These are phyloP conservation scores for Prunella strophiata DNA, from an alignment of 2,797 vertebrate genomes.

Conservation along the genomic window DNA sequence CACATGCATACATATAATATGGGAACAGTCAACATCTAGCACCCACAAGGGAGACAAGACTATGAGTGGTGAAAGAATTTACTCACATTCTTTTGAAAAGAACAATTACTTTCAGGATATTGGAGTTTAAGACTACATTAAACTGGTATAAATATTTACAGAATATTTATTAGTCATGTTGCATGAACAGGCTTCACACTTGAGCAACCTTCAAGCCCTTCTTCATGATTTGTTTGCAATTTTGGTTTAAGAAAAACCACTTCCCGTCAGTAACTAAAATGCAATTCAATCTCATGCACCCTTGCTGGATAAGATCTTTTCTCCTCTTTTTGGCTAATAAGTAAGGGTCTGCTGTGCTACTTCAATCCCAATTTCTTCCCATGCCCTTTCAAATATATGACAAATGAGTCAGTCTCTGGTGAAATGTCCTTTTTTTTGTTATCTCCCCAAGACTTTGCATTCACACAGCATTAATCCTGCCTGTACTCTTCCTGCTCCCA, in stretches of 20 bases:
- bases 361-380: background rate
- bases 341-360: background rate
- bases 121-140: background rate
- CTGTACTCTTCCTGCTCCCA: background rate
- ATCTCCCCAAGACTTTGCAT: background rate
- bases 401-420: background rate
- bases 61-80: background rate
- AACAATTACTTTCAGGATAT: background rate
- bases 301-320: slow-evolving; percentile 11
- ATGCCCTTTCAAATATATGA: background rate
- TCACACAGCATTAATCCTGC: background rate
- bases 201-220: background rate
- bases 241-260: background rate
- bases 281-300: background rate
- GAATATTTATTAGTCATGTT: background rate
- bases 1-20: background rate
- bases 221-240: background rate
- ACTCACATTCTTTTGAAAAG: background rate
- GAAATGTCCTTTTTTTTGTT: background rate
- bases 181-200: background rate
- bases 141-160: slow-evolving; percentile 26
- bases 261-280: background rate
- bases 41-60: background rate
- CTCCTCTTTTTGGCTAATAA: slow-evolving; percentile 3
- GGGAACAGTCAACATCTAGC: background rate